These are phyloP conservation scores for Accipiter cooperii DNA, from an alignment of 2,113 vertebrate species.

Conservation along the genomic window DNA sequence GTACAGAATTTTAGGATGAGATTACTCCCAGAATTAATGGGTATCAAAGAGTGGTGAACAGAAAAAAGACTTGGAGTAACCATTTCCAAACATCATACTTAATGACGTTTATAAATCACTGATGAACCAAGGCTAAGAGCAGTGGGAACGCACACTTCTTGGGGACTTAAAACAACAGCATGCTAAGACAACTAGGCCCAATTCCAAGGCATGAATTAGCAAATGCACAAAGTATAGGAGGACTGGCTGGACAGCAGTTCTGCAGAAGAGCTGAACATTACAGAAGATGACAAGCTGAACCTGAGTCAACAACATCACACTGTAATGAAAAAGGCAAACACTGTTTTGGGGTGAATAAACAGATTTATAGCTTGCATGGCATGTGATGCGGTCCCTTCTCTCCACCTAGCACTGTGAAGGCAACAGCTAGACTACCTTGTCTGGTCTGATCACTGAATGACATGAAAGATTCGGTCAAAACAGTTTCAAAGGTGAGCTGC, in stretches of 20 bases:
- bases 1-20: not conserved
- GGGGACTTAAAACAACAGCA: not conserved
- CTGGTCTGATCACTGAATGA: not conserved
- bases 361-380: not conserved
- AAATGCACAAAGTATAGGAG: not conserved
- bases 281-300: not conserved
- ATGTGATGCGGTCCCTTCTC: not conserved
- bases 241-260: not conserved
- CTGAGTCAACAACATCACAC: not conserved
- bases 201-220: not conserved
- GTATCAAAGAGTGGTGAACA: not conserved
- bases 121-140: not conserved
- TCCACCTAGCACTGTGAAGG: not conserved
- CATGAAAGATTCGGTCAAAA: not conserved
- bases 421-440: not conserved
- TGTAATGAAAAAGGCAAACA: not conserved
- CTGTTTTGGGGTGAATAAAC: not conserved
- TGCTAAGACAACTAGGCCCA: not conserved
- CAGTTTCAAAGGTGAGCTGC: not conserved
- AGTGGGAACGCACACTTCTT: not conserved
- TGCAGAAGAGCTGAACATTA: not conserved
- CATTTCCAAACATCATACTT: not conserved
- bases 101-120: not conserved
- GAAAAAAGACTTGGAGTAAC: not conserved
- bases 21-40: not conserved